Evolutionary conservation across 1,140 invertebrate genomes (phyloP).

Genomic region (Ylistrum balloti): DNA sequence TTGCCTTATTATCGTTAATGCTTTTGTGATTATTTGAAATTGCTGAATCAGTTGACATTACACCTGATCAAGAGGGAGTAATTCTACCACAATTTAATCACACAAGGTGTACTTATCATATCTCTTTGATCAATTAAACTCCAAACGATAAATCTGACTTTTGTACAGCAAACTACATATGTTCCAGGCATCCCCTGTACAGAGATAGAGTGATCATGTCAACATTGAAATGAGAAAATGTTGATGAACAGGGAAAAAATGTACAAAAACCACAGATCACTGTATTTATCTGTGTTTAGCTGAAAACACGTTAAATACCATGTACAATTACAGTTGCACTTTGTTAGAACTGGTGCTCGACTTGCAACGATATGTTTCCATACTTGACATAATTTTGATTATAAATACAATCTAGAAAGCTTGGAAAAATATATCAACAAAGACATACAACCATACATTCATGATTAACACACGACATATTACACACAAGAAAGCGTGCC

Average conservation of each 20-base stretch:
- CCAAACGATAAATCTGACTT: not conserved
- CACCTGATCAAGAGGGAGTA: not conserved
- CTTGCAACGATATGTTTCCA: constrained; percentile 25
- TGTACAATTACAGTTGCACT: not conserved
- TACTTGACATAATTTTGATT: constrained; percentile 3
- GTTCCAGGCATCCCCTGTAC: not conserved
- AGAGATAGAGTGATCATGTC: not conserved
- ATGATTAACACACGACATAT: not conserved
- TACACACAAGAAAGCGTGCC: not conserved
- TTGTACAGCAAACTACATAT: not conserved
- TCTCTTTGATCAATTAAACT: not conserved
- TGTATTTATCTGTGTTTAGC: not conserved
- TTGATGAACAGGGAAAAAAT: not conserved
- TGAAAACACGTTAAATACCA: constrained; percentile 19
- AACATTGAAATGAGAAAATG: not conserved
- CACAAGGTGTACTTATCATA: not conserved
- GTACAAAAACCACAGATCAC: not conserved
- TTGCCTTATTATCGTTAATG: too few relatives aligned
- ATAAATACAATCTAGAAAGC: constrained; percentile 40
- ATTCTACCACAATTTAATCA: not conserved
- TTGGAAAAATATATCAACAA: constrained; percentile 31
- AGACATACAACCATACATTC: constrained; percentile 25
- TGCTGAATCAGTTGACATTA: not conserved
- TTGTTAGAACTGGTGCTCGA: not conserved
- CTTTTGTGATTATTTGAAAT: too few relatives aligned